These are phyloP conservation scores for Proisotoma minuta DNA, from an alignment of 2,888 invertebrate species.

Conservation along the genomic window DNA sequence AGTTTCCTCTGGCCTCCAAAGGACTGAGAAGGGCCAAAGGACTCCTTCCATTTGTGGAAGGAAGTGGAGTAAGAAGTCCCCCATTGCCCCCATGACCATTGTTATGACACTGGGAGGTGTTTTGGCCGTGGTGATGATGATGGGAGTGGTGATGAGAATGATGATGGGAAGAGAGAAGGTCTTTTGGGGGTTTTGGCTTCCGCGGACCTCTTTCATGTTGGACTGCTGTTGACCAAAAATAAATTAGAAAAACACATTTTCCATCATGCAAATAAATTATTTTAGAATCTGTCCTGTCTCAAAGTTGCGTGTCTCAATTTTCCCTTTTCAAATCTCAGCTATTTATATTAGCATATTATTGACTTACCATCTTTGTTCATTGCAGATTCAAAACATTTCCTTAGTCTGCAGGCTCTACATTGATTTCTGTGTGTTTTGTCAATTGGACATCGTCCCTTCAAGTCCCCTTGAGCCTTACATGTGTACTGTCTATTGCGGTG, in stretches of 20 bases:
- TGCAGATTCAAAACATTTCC: constrained; percentile 90
- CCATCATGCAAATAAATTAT: background rate
- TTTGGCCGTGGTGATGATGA: constrained; percentile 28
- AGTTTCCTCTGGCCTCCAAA: constrained; percentile 8
- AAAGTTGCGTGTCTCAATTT: background rate
- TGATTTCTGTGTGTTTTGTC: constrained; percentile 97
- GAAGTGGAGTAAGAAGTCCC: constrained; percentile 27
- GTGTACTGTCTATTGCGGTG: constrained; percentile 93
- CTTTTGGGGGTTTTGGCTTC: constrained; percentile 71
- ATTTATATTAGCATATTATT: background rate
- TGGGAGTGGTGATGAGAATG: constrained; percentile 49
- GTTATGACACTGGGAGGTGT: constrained; percentile 49
- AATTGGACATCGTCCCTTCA: constrained; percentile 88
- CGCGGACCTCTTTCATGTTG: constrained; percentile 95
- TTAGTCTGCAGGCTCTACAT: constrained; percentile 88
- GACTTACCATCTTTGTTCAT: constrained; percentile 97
- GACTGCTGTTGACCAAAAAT: constrained; percentile 70
- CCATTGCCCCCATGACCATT: constrained; percentile 31
- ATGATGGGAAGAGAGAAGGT: constrained; percentile 31
- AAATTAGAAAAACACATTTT: background rate
- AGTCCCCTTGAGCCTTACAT: constrained; percentile 89
- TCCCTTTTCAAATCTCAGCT: background rate
- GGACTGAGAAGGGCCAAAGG: constrained; percentile 19
- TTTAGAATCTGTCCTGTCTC: background rate
- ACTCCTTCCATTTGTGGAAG: constrained; percentile 7